Conservation (phyloP, 2,797 vertebrate genomes). For the Sebastes kiyomatsui region DNA sequence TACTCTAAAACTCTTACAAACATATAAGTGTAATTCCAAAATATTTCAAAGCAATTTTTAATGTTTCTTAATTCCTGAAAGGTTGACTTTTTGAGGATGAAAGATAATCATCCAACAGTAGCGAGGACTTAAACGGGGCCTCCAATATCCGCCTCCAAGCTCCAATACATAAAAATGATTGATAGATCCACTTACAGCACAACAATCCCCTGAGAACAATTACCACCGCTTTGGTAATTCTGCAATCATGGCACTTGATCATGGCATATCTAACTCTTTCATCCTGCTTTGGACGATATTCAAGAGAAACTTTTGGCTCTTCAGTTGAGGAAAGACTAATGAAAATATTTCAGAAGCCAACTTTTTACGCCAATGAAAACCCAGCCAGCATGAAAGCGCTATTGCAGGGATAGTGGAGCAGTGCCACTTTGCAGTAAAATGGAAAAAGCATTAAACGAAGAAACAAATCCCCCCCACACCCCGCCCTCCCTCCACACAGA, state of each 20-base stretch:
- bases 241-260: slow-evolving; percentile 62
- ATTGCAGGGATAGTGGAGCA: slow-evolving; percentile 40
- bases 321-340: slow-evolving; percentile 42
- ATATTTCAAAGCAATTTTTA: slow-evolving; percentile 10
- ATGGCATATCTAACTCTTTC: slow-evolving; percentile 39
- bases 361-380: slow-evolving; percentile 60
- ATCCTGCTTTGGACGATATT: slow-evolving; percentile 49
- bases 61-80: slow-evolving; percentile 16
- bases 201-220: slow-evolving; percentile 74
- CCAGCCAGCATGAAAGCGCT: slow-evolving; percentile 26
- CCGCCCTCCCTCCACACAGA: neutral
- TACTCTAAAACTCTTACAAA: neutral
- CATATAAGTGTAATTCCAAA: neutral
- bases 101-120: slow-evolving; percentile 34
- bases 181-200: slow-evolving; percentile 72
- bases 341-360: slow-evolving; percentile 61
- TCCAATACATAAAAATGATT: slow-evolving; percentile 65
- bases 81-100: slow-evolving; percentile 32
- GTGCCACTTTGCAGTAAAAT: slow-evolving; percentile 68
- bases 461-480: slow-evolving; percentile 41
- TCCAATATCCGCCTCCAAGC: slow-evolving; percentile 35
- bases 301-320: slow-evolving; percentile 64
- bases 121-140: slow-evolving; percentile 30
- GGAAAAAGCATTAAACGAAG: slow-evolving; percentile 58
- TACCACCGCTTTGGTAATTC: slow-evolving; percentile 64